phyloP scores from a whole-genome alignment of 2,797 vertebrate genomes.

The Xenentodon cancila region DNA sequence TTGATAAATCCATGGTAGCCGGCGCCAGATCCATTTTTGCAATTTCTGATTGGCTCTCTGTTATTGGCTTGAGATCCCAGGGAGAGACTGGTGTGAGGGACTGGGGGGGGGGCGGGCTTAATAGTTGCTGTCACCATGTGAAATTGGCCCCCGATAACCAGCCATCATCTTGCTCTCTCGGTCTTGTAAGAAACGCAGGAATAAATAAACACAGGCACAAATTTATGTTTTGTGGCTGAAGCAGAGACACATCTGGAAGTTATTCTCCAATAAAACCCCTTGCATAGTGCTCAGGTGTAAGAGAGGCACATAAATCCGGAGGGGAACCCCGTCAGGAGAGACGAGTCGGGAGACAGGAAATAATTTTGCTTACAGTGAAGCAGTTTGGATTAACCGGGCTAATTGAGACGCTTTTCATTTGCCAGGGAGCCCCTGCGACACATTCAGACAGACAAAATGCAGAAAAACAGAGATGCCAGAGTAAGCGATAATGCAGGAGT shows the following conservation, averaged over 20 bases:
- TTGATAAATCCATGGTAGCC: slow-evolving; percentile 71
- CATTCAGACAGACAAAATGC: not conserved
- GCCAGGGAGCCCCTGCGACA: slow-evolving; percentile 18
- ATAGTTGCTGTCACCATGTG: too few species aligned
- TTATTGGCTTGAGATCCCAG: slow-evolving; percentile 55
- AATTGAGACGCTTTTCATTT: slow-evolving; percentile 22
- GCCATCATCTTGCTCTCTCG: slow-evolving; percentile 27
- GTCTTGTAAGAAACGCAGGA: not conserved
- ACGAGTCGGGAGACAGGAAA: slow-evolving; percentile 6
- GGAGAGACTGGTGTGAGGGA: slow-evolving; percentile 13
- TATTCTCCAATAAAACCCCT: slow-evolving; percentile 46
- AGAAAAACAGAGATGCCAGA: not conserved
- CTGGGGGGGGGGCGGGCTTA: too few species aligned
- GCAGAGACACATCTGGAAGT: slow-evolving; percentile 45
- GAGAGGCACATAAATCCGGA: slow-evolving; percentile 22
- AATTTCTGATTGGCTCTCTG: slow-evolving; percentile 72
- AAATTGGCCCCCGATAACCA: slow-evolving; percentile 33
- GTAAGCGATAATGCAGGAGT: not conserved
- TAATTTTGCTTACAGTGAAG: slow-evolving; percentile 1
- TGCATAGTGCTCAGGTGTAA: slow-evolving; percentile 30
- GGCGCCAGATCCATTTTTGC: slow-evolving; percentile 76
- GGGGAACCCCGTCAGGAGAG: slow-evolving; percentile 11
- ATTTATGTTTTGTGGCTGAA: slow-evolving; percentile 23
- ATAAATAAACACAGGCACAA: slow-evolving; percentile 1
- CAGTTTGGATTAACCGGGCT: slow-evolving; percentile 14